Evolutionary conservation across 2,888 invertebrate genomes (phyloP).

Genomic region (Linhomoeus sp.): DNA sequence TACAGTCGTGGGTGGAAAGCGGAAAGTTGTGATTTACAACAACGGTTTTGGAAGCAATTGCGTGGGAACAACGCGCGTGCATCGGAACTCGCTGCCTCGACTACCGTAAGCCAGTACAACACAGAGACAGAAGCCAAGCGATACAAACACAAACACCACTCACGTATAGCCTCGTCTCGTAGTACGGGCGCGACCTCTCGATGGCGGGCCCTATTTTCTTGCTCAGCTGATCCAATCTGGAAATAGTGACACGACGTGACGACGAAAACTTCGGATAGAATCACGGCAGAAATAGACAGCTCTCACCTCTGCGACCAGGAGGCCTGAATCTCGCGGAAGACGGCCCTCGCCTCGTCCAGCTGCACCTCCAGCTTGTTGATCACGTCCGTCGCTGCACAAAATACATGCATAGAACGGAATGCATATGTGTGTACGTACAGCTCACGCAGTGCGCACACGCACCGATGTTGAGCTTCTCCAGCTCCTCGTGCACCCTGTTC

Average conservation of each 20-base stretch:
- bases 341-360: constrained; percentile 24
- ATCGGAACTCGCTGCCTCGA: no score
- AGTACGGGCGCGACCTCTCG: constrained; percentile 23
- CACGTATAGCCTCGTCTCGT: constrained; percentile 16
- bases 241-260: constrained; percentile 5
- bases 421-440: no score
- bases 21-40: no score
- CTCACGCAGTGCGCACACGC: no score
- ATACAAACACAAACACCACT: neutral
- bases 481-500: constrained; percentile 28
- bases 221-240: constrained; percentile 15
- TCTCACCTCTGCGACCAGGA: constrained; percentile 15
- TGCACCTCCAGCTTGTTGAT: constrained; percentile 31
- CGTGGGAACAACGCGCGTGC: no score
- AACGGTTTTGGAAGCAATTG: no score
- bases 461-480: constrained; percentile 31
- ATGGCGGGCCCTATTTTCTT: constrained; percentile 23
- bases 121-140: no score
- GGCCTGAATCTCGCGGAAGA: constrained; percentile 15
- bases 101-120: no score
- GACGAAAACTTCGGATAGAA: no score
- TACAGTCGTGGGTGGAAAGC: no score
- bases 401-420: no score
- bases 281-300: neutral
- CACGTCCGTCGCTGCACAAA: constrained; percentile 25